Base-by-base conservation (phyloP, 2,797 vertebrate genomes). In the Mastacembelus armatus region DNA sequence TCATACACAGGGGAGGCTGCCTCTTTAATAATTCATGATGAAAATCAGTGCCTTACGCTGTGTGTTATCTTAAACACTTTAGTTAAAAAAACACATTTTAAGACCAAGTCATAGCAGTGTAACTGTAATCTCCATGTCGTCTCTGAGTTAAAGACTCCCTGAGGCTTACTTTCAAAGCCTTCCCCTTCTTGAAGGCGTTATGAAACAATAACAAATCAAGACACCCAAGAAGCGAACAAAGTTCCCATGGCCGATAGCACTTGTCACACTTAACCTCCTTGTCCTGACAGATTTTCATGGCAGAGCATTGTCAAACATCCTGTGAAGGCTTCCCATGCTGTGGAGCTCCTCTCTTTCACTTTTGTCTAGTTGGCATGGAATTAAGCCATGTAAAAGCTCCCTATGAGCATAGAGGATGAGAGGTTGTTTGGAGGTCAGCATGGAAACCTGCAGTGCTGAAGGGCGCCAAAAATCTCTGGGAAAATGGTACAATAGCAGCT, bases 351-450 rank as follows among this genome's bases (percentile, higher is more conserved):
- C 33, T 80, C 71, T 63, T 77, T 80, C 74, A 74, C 80, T 85
- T 85, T 80, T 83, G 90, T 91, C 73, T 78, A 5, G 45, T 66
- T 73, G 83, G 78, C 75, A 76, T 59, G 43, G 52, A 80, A 83
- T 81, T 81, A 79, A 79, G 63, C 69, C 49, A 57, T 82, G 81
- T 84, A 85, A 83, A 79, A 81, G 70, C 85, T 83, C 79, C 84
- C 55, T 58, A 35, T 83, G 84, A 75, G 80, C 52, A 22, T 22
- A 2, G 59, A 86, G 67, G 79, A 83, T 19, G 55, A 71, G 80
- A 78, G 92, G 91, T 93, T 77, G 74, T 88, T 54, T 60, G 63
- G 76, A 82, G 93, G 92, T 92, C 91, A 90, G 55, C 15, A 19
- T 49, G 76, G 85, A 77, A 82, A 80, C 84, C 81, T 66, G 88